A percentile compares a stretch with the other conserved stretches of the same genome.
phyloP scores from a whole-genome alignment of 2,113 vertebrate species.

The Turdus rufiventris region DNA sequence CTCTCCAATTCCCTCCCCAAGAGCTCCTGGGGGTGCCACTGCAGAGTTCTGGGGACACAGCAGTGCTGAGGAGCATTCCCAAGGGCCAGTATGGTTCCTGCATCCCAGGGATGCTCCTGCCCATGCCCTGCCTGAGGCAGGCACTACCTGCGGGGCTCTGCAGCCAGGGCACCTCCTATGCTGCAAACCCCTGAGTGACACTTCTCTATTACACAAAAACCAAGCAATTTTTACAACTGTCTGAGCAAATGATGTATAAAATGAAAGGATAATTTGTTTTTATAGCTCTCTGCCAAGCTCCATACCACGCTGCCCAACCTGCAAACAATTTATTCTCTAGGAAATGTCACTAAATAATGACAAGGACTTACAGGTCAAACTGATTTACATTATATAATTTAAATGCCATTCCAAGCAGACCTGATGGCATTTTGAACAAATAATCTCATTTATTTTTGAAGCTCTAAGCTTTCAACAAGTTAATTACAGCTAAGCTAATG shows the following conservation, averaged over 20 bases:
- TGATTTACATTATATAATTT: conserved; percentile 80
- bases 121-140: neutral
- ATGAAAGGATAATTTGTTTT: conserved; percentile 76
- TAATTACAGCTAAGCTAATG: conserved; percentile 69
- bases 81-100: neutral
- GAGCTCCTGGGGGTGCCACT: neutral
- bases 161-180: conserved; percentile 22
- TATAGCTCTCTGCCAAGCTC: conserved; percentile 67
- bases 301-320: conserved; percentile 53
- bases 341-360: conserved; percentile 75
- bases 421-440: conserved; percentile 80
- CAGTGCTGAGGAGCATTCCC: neutral
- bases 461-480: conserved; percentile 64
- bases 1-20: neutral
- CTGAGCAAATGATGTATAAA: conserved; percentile 72
- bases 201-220: conserved; percentile 60
- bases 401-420: conserved; percentile 78
- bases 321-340: conserved; percentile 66
- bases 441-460: conserved; percentile 78
- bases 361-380: conserved; percentile 72
- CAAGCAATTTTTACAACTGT: conserved; percentile 68
- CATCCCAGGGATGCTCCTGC: neutral
- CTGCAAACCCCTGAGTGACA: conserved; percentile 43
- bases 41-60: neutral
- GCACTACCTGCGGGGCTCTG: neutral